These are phyloP conservation scores for Oppia nitens DNA, from an alignment of 1,140 invertebrate genomes.

Conservation along the genomic window DNA sequence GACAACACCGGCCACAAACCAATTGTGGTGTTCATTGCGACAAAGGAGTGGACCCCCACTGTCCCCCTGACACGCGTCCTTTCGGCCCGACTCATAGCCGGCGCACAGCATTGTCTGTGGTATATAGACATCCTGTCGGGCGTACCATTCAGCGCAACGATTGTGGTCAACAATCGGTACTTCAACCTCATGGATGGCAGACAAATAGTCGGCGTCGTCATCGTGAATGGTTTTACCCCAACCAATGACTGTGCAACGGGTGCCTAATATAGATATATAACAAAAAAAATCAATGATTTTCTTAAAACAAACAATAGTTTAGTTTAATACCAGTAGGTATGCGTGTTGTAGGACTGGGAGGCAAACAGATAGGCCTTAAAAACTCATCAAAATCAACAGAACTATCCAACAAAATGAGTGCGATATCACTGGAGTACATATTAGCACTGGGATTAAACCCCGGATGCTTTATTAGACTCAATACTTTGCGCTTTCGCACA, in stretches of 20 bases:
- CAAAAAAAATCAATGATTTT: neutral
- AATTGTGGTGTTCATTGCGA: slow-evolving; percentile 33
- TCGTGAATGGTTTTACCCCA: slow-evolving; percentile 23
- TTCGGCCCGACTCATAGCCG: slow-evolving; percentile 7
- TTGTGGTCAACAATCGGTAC: slow-evolving; percentile 23
- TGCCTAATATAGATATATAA: too few species aligned
- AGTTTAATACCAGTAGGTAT: slow-evolving; percentile 1
- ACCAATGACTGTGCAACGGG: slow-evolving; percentile 22
- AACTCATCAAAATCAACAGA: slow-evolving; percentile 49
- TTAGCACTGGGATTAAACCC: slow-evolving; percentile 19
- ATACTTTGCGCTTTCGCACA: slow-evolving; percentile 18
- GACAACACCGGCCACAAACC: slow-evolving; percentile 23
- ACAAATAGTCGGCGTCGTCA: slow-evolving; percentile 23
- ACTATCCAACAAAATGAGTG: slow-evolving; percentile 65
- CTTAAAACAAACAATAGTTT: neutral
- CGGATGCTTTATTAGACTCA: slow-evolving; percentile 20
- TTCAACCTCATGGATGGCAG: slow-evolving; percentile 23
- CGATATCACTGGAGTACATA: slow-evolving; percentile 27
- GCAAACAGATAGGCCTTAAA: slow-evolving; percentile 70
- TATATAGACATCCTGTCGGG: slow-evolving; percentile 19
- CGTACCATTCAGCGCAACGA: slow-evolving; percentile 22
- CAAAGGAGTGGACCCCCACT: slow-evolving; percentile 22
- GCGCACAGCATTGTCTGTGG: slow-evolving; percentile 21
- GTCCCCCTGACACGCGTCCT: slow-evolving; percentile 7
- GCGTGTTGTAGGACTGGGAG: slow-evolving; percentile 22